Percentiles rank a stretch among this genome's conserved stretches.
Evolutionary conservation across 1,140 invertebrate species (phyloP).

Genomic region (Anadara kagoshimensis): DNA sequence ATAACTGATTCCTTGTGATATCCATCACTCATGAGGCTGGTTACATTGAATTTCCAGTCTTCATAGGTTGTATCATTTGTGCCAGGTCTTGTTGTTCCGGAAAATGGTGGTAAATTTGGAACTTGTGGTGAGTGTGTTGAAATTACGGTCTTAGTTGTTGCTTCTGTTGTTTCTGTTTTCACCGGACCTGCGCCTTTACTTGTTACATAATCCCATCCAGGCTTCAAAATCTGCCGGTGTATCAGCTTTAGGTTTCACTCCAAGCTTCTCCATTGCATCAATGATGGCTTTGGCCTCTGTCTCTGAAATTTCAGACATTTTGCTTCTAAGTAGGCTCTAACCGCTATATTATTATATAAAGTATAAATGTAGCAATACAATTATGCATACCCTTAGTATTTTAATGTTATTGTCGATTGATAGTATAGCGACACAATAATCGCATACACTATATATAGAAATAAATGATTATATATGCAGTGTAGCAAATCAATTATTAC

Average conservation of each 20-base stretch:
- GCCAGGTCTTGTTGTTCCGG: neutral
- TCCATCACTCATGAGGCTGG: neutral
- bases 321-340: too few relatives aligned
- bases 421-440: too few relatives aligned
- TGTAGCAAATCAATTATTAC: too few relatives aligned
- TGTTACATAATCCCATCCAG: neutral
- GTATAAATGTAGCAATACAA: too few relatives aligned
- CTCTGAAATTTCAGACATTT: too few relatives aligned
- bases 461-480: too few relatives aligned
- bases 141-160: neutral
- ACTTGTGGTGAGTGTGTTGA: neutral
- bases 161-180: neutral
- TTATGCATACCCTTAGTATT: too few relatives aligned
- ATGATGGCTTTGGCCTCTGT: too few relatives aligned
- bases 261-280: neutral
- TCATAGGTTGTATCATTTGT: conserved; percentile 1
- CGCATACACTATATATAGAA: too few relatives aligned
- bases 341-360: too few relatives aligned
- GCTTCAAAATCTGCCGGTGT: neutral
- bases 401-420: too few relatives aligned
- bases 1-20: neutral
- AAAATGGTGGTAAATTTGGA: conserved; percentile 1
- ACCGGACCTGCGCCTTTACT: neutral
- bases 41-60: conserved; percentile 1
- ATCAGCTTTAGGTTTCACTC: neutral